These are phyloP conservation scores for Eupristina koningsbergeri DNA, from an alignment of 1,140 invertebrate genomes.

Conservation along the genomic window DNA sequence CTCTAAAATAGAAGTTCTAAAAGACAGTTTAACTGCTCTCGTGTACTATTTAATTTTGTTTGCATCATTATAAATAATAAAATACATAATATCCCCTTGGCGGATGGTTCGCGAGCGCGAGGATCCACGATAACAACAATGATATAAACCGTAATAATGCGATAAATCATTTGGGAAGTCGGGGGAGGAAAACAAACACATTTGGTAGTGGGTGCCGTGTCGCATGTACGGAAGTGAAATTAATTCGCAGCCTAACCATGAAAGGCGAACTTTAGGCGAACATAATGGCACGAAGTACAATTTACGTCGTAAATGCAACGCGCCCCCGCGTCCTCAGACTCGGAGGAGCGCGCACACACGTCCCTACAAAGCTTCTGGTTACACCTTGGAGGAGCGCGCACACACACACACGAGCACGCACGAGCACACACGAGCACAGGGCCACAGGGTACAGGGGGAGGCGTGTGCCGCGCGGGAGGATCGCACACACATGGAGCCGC, in stretches of 20 bases:
- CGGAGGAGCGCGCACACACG: too few species aligned
- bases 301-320: constrained; percentile 33
- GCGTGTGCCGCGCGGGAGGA: too few species aligned
- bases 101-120: not conserved
- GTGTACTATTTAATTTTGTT: not conserved
- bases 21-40: not conserved
- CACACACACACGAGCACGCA: not conserved
- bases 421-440: too few species aligned
- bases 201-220: not conserved
- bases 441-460: not conserved
- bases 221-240: constrained; percentile 46
- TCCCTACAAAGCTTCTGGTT: not conserved
- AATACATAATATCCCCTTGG: not conserved
- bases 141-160: constrained; percentile 35
- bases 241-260: constrained; percentile 42
- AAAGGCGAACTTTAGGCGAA: constrained; percentile 21
- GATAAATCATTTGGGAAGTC: constrained; percentile 49
- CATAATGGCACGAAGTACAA: constrained; percentile 40
- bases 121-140: constrained; percentile 5
- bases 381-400: too few species aligned
- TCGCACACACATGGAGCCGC: not conserved
- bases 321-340: not conserved
- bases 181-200: constrained; percentile 32
- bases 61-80: constrained; percentile 4
- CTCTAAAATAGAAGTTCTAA: not conserved